These are phyloP conservation scores for Cyprinodon brontotheroides DNA, from an alignment of 2,113 vertebrate genomes.

Conservation along the genomic window DNA sequence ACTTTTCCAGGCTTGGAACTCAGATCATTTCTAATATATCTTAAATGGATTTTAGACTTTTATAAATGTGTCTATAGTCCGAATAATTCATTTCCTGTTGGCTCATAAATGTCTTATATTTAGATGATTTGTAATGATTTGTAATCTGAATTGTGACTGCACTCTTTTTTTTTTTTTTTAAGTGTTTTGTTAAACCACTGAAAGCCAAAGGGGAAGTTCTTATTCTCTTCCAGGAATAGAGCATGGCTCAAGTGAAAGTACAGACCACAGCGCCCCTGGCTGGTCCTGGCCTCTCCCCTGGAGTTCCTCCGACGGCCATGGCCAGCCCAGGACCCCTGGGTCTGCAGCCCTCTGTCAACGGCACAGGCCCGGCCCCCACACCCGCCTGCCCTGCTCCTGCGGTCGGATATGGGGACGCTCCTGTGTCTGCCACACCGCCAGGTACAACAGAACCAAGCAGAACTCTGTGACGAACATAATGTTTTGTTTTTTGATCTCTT, in stretches of 20 bases:
- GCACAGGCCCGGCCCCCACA: slow-evolving; percentile 83
- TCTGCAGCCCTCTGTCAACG: slow-evolving; percentile 88
- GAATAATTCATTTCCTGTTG: not conserved
- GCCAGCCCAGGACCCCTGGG: slow-evolving; percentile 83
- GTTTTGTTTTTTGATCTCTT: too few species aligned
- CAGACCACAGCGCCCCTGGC: slow-evolving; percentile 87
- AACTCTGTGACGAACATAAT: too few species aligned
- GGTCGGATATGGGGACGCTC: slow-evolving; percentile 82
- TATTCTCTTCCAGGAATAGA: slow-evolving; percentile 79
- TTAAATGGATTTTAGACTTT: not conserved
- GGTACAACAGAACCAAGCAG: slow-evolving; percentile 53
- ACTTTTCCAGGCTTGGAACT: slow-evolving; percentile 18
- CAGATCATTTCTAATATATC: slow-evolving; percentile 33
- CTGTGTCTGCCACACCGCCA: slow-evolving; percentile 80
- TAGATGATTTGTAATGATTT: not conserved
- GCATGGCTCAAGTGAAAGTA: slow-evolving; percentile 95
- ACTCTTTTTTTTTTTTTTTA: not conserved
- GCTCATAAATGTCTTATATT: not conserved
- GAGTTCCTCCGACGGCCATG: slow-evolving; percentile 81
- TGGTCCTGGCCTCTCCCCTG: slow-evolving; percentile 84
- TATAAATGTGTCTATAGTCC: not conserved
- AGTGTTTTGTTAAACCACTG: too few species aligned
- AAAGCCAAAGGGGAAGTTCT: not conserved
- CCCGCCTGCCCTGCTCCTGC: slow-evolving; percentile 83
- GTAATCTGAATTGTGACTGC: not conserved